Percentiles rank a stretch among this genome's conserved stretches.
Conservation (phyloP, 1,140 invertebrate species). For the Drosophila punjabiensis region DNA sequence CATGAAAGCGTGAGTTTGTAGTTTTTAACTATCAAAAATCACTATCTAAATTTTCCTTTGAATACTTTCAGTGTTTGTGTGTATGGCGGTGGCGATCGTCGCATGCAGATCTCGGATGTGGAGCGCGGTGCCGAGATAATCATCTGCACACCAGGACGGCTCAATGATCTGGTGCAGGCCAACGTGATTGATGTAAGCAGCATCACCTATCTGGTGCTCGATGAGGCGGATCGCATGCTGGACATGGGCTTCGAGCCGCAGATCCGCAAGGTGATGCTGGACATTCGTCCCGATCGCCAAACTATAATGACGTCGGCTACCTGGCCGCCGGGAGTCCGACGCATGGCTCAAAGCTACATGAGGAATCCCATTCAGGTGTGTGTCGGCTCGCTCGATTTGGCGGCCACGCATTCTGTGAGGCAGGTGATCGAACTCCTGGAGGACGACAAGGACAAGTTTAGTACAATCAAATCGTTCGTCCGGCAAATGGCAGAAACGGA, state of each 20-base stretch:
- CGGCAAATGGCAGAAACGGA: constrained; percentile 89
- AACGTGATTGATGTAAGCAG: constrained; percentile 89
- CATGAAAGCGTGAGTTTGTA: constrained; percentile 90
- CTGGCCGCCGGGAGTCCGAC: constrained; percentile 93
- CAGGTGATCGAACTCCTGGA: constrained; percentile 91
- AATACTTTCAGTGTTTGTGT: constrained; percentile 89
- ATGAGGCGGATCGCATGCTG: constrained; percentile 94
- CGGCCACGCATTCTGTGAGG: constrained; percentile 93
- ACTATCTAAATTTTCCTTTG: background rate
- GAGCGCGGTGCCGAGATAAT: constrained; percentile 93
- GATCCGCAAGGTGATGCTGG: constrained; percentile 92
- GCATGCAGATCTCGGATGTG: constrained; percentile 90
- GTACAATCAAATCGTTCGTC: constrained; percentile 75
- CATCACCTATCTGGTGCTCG: constrained; percentile 96
- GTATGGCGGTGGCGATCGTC: constrained; percentile 93
- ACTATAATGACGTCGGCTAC: constrained; percentile 96
- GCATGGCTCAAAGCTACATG: constrained; percentile 94
- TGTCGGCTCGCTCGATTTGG: constrained; percentile 94
- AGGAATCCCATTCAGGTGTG: constrained; percentile 95
- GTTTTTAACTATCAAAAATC: background rate
- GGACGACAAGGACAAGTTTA: constrained; percentile 91
- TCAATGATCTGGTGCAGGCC: constrained; percentile 92
- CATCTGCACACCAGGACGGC: constrained; percentile 95
- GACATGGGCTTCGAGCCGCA: constrained; percentile 96
- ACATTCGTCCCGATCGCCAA: constrained; percentile 92